Evolutionary conservation across 2,797 vertebrate species (phyloP), one percentile per base, ranked within the genome.

Genomic region (Salarias fasciatus): DNA sequence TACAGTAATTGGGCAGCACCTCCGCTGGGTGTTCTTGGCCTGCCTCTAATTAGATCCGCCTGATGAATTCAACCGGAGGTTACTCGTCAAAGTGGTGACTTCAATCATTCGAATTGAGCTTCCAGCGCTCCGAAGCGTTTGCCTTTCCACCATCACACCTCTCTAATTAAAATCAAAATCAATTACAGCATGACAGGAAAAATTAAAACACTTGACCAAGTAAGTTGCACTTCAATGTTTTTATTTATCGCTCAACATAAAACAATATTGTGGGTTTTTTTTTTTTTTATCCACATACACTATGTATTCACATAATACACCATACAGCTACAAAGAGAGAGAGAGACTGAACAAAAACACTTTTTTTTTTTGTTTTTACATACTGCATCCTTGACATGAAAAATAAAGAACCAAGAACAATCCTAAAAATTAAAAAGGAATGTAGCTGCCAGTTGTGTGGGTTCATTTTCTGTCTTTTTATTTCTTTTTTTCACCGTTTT

Each of bases 301-400:
- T 93, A 94, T 94, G 91, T 93, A 93, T 94, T 94, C 93, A 94
- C 93, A 93, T 93, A 89, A 93, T 93, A 94, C 93, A 94, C 92
- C 91, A 92, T 91, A 94, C 93, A 93, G 91, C 92, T 94, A 94
- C 93, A 92, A 92, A 91, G 88, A 93, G 92, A 93, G 90, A 93
- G 89, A 92, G 18, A 93, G 91, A 92, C 88, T 85, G 83, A 93
- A 93, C 88, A 89, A 90, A 91, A 93, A 91, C 89, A 92, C 88
- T 80, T 80, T 75, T 79, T 49, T 78, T 89, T n/a, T n/a, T n/a
- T n/a, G n/a, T n/a, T 86, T 92, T 88, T 92, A 93, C 93, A 94
- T 94, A 94, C 92, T 94, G 93, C 93, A 94, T 94, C 93, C 90
- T 94, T 92, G 90, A 93, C 91, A 92, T 92, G 86, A 91, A 93